A percentile compares a stretch with the other conserved stretches of the same genome.
These are phyloP conservation scores for Helicolenus hilgendorfi DNA, from an alignment of 2,797 vertebrate genomes.

Conservation along the genomic window DNA sequence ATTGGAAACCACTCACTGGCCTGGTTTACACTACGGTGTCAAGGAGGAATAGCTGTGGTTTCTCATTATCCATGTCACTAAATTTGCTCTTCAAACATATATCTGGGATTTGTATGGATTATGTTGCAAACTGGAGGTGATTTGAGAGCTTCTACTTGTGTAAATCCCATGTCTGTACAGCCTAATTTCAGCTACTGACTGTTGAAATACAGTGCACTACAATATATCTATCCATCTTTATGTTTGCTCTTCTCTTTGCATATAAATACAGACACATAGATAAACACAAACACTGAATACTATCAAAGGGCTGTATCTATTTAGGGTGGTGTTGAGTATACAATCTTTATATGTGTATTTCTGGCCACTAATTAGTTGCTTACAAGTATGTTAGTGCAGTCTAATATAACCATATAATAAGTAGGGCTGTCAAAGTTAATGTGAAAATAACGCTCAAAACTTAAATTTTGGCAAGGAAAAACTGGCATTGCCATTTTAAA, in stretches of 20 bases:
- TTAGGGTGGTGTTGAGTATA: not conserved
- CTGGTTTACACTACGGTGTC: slow-evolving; percentile 37
- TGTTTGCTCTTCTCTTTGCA: not conserved
- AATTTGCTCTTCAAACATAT: slow-evolving; percentile 27
- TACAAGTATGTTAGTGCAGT: not conserved
- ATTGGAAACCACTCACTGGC: slow-evolving; percentile 45
- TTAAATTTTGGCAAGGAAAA: too few species aligned
- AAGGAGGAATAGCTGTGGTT: slow-evolving; percentile 10
- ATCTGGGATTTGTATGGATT: slow-evolving; percentile 53
- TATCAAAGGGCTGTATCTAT: not conserved
- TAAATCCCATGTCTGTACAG: slow-evolving; percentile 30
- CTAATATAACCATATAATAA: not conserved
- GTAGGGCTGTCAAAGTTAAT: not conserved
- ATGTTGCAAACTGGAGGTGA: slow-evolving; percentile 36
- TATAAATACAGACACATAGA: not conserved
- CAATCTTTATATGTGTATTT: not conserved
- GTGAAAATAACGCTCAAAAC: too few species aligned
- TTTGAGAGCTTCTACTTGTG: slow-evolving; percentile 11
- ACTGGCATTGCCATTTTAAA: too few species aligned
- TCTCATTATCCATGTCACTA: slow-evolving; percentile 48
- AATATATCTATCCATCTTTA: not conserved
- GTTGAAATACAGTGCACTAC: not conserved
- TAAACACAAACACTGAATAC: not conserved
- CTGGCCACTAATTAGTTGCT: not conserved
- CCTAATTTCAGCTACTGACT: not conserved